Percentiles rank a stretch among this genome's conserved stretches.
phyloP scores from a whole-genome alignment of 2,113 vertebrate genomes.

The Prunella fulvescens region DNA sequence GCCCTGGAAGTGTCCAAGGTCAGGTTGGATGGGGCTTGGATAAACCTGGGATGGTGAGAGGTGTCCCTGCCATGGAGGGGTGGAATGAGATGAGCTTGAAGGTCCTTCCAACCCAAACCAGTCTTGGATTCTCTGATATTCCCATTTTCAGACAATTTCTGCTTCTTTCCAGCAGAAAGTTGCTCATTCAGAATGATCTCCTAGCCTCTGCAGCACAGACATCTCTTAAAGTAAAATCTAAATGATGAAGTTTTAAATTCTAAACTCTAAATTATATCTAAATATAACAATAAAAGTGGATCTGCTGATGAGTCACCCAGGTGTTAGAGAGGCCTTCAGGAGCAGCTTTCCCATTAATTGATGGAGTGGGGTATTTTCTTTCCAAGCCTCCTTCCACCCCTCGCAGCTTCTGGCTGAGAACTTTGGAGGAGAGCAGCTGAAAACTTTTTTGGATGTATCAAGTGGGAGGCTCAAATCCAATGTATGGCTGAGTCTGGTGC shows the following conservation, averaged over 20 bases:
- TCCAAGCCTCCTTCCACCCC: background rate
- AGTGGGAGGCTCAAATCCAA: slow-evolving; percentile 29
- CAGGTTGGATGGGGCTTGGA: background rate
- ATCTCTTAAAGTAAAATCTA: background rate
- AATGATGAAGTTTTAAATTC: background rate
- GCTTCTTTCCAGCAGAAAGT: background rate
- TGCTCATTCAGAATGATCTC: background rate
- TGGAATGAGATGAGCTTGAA: background rate
- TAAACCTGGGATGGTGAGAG: background rate
- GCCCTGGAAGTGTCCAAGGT: background rate
- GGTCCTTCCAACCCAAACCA: background rate
- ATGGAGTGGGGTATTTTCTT: background rate
- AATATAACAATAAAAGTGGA: background rate
- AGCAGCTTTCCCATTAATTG: background rate
- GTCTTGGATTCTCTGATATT: background rate
- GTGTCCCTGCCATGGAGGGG: background rate
- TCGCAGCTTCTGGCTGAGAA: background rate
- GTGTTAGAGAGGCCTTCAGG: background rate
- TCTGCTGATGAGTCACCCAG: background rate
- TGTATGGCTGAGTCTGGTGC: background rate
- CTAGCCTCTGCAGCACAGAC: background rate
- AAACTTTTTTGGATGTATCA: background rate
- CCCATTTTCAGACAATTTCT: background rate
- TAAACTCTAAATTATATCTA: background rate
- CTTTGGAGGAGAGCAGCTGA: background rate